Evolutionary conservation across 2,888 invertebrate genomes (phyloP).

Genomic region (Octonoba sinensis): DNA sequence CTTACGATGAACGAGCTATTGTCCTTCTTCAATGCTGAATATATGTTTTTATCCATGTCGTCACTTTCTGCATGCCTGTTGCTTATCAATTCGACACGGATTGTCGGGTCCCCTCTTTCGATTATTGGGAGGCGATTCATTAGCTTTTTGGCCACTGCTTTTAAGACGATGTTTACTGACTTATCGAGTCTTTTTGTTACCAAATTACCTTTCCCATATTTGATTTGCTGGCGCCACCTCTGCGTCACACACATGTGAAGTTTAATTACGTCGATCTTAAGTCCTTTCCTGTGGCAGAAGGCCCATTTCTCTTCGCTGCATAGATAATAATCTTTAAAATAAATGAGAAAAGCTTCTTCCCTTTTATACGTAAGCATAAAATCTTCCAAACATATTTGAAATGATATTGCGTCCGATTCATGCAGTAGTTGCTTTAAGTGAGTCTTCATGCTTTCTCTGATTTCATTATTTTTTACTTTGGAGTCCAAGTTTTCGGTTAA

Average conservation of each 20-base stretch:
- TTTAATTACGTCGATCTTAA: conserved; percentile 3
- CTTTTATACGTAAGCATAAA: not conserved
- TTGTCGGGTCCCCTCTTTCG: not conserved
- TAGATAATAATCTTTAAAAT: conserved; percentile 1
- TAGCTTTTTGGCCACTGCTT: not conserved
- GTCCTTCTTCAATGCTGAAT: not conserved
- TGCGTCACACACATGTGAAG: no score
- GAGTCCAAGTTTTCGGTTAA: no score
- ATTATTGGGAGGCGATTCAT: not conserved
- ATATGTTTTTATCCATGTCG: not conserved
- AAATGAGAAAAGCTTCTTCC: not conserved
- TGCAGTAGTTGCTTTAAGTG: no score
- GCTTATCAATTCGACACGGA: not conserved
- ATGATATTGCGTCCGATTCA: not conserved
- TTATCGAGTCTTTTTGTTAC: conserved; percentile 3
- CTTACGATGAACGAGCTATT: not conserved
- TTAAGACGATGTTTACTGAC: not conserved
- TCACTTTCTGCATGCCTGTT: not conserved
- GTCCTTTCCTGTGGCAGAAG: conserved; percentile 1
- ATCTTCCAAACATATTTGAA: not conserved
- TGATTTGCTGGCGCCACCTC: conserved; percentile 1
- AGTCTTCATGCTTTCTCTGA: not conserved
- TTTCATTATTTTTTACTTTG: conserved; percentile 1
- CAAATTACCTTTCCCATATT: not conserved
- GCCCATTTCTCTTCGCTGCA: not conserved